These are phyloP conservation scores for Monodelphis domestica DNA, from an alignment of 2,797 vertebrate genomes.

Conservation along the genomic window DNA sequence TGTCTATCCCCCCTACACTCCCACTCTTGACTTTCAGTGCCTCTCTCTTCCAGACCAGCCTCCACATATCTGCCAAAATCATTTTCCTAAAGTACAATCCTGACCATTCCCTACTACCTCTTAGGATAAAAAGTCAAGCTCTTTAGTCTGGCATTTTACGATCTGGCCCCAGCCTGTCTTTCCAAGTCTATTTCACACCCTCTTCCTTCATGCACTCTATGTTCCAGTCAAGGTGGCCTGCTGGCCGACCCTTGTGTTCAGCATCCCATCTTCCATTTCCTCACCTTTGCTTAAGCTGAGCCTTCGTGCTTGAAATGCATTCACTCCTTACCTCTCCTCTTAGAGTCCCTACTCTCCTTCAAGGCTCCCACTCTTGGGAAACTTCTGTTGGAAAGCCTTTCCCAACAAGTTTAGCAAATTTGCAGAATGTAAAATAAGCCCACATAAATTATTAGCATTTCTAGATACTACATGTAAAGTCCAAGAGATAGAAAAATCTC, in stretches of 20 bases:
- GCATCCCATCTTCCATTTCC: not conserved
- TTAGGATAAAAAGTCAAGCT: not conserved
- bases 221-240: not conserved
- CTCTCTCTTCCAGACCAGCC: not conserved
- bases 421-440: too few species aligned
- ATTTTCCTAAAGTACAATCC: not conserved
- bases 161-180: not conserved
- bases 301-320: not conserved
- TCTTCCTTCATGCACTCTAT: not conserved
- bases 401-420: too few species aligned
- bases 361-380: not conserved
- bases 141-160: not conserved
- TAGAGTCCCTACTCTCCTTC: not conserved
- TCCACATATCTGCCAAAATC: not conserved
- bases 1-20: not conserved
- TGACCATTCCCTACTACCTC: not conserved
- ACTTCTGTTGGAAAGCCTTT: not conserved
- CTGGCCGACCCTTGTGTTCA: not conserved
- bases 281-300: not conserved
- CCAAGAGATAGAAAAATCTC: too few species aligned
- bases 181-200: not conserved
- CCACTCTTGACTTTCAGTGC: not conserved
- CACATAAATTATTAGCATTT: too few species aligned
- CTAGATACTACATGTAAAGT: too few species aligned
- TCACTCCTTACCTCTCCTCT: not conserved